phyloP scores from a whole-genome alignment of 2,113 vertebrate species.

The Nanorana parkeri region DNA sequence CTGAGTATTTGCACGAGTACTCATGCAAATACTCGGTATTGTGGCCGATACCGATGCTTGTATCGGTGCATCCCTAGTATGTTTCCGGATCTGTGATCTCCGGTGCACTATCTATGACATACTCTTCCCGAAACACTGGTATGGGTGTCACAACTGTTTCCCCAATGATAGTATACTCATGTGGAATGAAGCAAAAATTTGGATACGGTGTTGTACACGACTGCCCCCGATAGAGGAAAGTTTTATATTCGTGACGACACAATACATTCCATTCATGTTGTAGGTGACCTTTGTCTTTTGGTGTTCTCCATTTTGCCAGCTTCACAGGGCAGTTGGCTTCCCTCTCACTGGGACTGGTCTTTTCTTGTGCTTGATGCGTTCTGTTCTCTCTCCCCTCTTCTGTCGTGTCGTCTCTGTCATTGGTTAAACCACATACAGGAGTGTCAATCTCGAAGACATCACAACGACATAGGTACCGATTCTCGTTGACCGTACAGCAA shows the following conservation, averaged over 20 bases:
- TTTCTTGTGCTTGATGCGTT: no score
- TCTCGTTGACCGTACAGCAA: neutral
- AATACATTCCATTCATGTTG: slow-evolving; percentile 3
- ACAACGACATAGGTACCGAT: neutral
- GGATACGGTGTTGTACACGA: slow-evolving; percentile 8
- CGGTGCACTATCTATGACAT: neutral
- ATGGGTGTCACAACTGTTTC: neutral
- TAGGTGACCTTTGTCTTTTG: neutral
- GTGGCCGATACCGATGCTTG: no score
- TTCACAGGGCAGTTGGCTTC: neutral
- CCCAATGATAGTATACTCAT: neutral
- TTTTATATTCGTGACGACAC: neutral
- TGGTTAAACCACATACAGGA: neutral
- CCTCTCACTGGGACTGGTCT: neutral
- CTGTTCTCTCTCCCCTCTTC: neutral
- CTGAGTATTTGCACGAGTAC: no score
- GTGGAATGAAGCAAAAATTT: neutral
- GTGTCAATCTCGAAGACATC: slow-evolving; percentile 9
- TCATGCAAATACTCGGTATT: no score
- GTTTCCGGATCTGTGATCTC: no score
- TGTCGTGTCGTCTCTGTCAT: neutral
- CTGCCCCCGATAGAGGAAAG: no score
- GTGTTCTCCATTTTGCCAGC: neutral
- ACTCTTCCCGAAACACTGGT: neutral
- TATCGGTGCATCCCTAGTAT: no score